Evolutionary conservation across 2,113 vertebrate genomes (phyloP).

Genomic region (Hippocampus barbouri): DNA sequence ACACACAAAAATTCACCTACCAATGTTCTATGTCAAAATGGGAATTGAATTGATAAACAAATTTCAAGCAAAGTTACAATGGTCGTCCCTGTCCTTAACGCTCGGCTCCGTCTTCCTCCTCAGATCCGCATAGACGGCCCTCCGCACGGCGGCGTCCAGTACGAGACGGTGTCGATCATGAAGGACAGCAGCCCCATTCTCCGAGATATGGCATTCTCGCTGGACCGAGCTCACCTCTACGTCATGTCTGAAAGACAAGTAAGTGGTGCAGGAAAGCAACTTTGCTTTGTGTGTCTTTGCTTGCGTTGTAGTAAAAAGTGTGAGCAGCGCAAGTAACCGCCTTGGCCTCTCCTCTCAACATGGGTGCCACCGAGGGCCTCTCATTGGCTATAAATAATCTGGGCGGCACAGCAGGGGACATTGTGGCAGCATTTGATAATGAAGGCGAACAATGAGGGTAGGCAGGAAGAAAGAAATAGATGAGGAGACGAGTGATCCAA

Average conservation of each 20-base stretch:
- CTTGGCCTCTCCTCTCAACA: conserved; percentile 52
- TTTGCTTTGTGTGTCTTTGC: neutral
- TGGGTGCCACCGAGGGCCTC: conserved; percentile 39
- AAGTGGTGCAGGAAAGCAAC: conserved; percentile 30
- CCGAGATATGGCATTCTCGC: conserved; percentile 94
- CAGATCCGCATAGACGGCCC: conserved; percentile 96
- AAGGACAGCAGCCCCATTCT: conserved; percentile 89
- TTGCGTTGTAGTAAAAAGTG: conserved; percentile 28
- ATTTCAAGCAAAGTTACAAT: too few relatives aligned
- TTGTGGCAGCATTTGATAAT: conserved; percentile 62
- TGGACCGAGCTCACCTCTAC: conserved; percentile 85
- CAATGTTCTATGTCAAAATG: neutral
- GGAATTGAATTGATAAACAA: neutral
- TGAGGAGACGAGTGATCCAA: conserved; percentile 29
- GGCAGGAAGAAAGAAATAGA: conserved; percentile 45
- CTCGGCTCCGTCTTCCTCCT: conserved; percentile 23
- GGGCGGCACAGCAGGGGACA: conserved; percentile 50
- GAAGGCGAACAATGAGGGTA: conserved; percentile 66
- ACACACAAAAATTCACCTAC: neutral
- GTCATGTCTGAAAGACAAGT: conserved; percentile 96
- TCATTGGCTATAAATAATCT: conserved; percentile 57
- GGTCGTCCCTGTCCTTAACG: conserved; percentile 9
- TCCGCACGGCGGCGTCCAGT: conserved; percentile 87
- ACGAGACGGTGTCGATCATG: conserved; percentile 85
- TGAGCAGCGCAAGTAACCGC: conserved; percentile 20